A percentile compares a stretch with the other conserved stretches of the same genome.
Evolutionary conservation across 1,140 invertebrate genomes (phyloP).

Genomic region (Drosophila nebulosa): DNA sequence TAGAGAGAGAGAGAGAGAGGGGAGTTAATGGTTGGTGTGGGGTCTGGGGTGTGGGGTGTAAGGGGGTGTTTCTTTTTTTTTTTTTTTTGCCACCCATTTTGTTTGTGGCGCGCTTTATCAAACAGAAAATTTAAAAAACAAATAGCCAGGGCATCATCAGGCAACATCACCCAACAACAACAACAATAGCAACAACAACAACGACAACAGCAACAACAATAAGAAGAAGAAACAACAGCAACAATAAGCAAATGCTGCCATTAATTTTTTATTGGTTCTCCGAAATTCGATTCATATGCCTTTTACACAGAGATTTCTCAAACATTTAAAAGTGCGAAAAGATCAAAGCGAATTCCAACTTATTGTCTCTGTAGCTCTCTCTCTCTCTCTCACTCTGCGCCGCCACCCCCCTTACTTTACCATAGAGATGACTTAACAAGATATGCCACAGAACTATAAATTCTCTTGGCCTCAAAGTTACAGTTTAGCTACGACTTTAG

Average conservation of each 20-base stretch:
- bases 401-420: too few relatives aligned
- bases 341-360: slow-evolving; percentile 76
- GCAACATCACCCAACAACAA: slow-evolving; percentile 10
- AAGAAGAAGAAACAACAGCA: slow-evolving; percentile 30
- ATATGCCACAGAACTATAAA: slow-evolving; percentile 47
- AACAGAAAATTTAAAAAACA: slow-evolving; percentile 79
- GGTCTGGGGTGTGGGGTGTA: not conserved
- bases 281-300: slow-evolving; percentile 73
- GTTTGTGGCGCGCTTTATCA: slow-evolving; percentile 74
- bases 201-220: slow-evolving; percentile 19
- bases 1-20: not conserved
- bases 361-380: slow-evolving; percentile 55
- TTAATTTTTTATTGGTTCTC: slow-evolving; percentile 78
- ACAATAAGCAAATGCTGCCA: slow-evolving; percentile 50
- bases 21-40: not conserved
- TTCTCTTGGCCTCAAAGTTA: slow-evolving; percentile 28
- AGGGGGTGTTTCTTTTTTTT: slow-evolving; percentile 18
- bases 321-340: slow-evolving; percentile 79
- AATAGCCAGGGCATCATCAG: slow-evolving; percentile 45
- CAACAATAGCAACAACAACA: slow-evolving; percentile 1
- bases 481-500: slow-evolving; percentile 21
- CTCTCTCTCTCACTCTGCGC: not conserved
- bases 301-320: slow-evolving; percentile 78
- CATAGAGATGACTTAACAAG: slow-evolving; percentile 41
- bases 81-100: slow-evolving; percentile 75